phyloP scores from a whole-genome alignment of 2,888 invertebrate genomes.

The Pandemis corylana region DNA sequence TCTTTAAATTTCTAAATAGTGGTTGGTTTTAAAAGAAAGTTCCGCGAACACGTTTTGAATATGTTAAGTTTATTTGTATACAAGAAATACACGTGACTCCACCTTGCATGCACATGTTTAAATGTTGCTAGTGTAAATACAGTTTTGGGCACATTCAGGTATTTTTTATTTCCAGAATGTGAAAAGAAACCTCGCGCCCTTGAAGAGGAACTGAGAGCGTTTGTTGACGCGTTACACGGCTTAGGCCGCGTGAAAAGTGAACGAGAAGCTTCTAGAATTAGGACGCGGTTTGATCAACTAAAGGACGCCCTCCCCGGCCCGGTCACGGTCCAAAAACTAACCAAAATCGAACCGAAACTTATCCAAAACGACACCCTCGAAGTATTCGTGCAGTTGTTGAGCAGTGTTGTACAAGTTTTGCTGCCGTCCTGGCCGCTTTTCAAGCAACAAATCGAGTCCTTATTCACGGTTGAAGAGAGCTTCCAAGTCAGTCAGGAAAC shows the following conservation, averaged over 20 bases:
- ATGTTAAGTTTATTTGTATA: conserved; percentile 6
- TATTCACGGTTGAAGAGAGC: conserved; percentile 85
- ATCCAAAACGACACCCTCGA: conserved; percentile 67
- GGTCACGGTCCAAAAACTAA: conserved; percentile 88
- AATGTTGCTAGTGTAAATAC: conserved; percentile 50
- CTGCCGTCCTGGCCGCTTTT: conserved; percentile 85
- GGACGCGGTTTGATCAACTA: conserved; percentile 49
- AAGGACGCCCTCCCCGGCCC: conserved; percentile 80
- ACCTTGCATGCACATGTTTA: conserved; percentile 44
- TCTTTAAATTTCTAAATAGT: not conserved
- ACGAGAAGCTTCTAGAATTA: conserved; percentile 57
- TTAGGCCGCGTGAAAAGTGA: conserved; percentile 64
- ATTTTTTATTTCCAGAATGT: conserved; percentile 71
- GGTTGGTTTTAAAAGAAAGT: not conserved
- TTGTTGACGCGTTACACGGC: conserved; percentile 63
- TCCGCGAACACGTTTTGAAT: not conserved
- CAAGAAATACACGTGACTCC: conserved; percentile 56
- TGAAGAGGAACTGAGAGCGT: conserved; percentile 55
- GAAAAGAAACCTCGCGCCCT: conserved; percentile 46
- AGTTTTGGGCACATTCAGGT: conserved; percentile 81
- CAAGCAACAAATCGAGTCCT: conserved; percentile 66
- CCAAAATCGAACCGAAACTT: conserved; percentile 73
- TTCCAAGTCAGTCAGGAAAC: conserved; percentile 77
- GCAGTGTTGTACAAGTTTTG: conserved; percentile 75
- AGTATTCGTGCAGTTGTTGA: conserved; percentile 81